Evolutionary conservation across 2,797 vertebrate species (phyloP).

Genomic region (Picus viridis): DNA sequence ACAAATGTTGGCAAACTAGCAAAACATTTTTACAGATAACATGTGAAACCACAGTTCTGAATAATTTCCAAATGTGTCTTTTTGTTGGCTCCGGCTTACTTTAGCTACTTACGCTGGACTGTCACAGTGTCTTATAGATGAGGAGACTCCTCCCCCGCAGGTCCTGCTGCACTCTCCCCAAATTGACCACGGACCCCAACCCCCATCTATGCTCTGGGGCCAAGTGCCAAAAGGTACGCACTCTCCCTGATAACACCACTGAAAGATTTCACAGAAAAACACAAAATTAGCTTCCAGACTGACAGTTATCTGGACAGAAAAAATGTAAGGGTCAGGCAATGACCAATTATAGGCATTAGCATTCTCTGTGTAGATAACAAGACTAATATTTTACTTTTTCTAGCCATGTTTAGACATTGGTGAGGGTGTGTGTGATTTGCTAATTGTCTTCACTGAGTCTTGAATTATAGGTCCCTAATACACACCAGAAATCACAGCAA

Average conservation of each 20-base stretch:
- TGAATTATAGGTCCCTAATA: constrained; percentile 57
- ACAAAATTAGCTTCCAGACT: constrained; percentile 76
- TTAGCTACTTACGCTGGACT: constrained; percentile 99
- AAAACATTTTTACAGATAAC: constrained; percentile 80
- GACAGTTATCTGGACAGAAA: constrained; percentile 66
- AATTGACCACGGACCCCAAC: constrained; percentile 94
- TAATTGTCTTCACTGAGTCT: constrained; percentile 64
- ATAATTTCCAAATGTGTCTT: constrained; percentile 83
- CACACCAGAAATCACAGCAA: constrained; percentile 37
- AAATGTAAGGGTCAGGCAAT: constrained; percentile 68
- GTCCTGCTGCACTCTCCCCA: constrained; percentile 99
- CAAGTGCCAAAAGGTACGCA: constrained; percentile 94
- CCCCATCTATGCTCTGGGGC: constrained; percentile 93
- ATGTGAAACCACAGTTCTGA: constrained; percentile 77
- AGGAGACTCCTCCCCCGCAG: constrained; percentile 97
- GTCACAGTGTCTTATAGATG: constrained; percentile 99
- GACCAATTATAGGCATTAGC: constrained; percentile 76
- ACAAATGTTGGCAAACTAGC: constrained; percentile 68
- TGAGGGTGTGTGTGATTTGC: constrained; percentile 61
- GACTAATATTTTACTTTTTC: constrained; percentile 60
- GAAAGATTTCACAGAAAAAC: constrained; percentile 80
- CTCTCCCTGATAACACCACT: constrained; percentile 99
- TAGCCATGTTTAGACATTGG: constrained; percentile 71
- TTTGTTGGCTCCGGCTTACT: constrained; percentile 95
- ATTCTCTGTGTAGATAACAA: constrained; percentile 70